Percentiles rank a stretch among this genome's conserved stretches.
Evolutionary conservation across 2,888 invertebrate species (phyloP).

Genomic region (Sesia apiformis): DNA sequence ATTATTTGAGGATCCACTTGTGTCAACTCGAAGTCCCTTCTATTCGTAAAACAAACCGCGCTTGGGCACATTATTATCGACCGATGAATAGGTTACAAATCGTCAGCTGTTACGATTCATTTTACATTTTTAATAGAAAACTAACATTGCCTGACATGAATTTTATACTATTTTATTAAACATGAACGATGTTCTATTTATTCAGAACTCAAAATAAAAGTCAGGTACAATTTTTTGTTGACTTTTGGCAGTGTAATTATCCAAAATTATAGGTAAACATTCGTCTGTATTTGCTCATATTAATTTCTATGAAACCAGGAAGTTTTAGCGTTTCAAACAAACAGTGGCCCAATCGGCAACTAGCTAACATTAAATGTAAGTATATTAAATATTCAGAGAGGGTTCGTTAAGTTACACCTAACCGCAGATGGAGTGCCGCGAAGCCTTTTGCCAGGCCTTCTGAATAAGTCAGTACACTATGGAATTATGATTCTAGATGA

Average conservation of each 20-base stretch:
- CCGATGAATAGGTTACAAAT: too few relatives aligned
- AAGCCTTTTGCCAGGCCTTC: constrained; percentile 39
- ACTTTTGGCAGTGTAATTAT: too few relatives aligned
- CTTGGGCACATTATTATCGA: too few relatives aligned
- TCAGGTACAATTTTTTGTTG: too few relatives aligned
- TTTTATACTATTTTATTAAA: too few relatives aligned
- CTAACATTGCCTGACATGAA: too few relatives aligned
- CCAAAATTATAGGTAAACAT: background rate
- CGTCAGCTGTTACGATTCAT: too few relatives aligned
- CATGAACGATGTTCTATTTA: too few relatives aligned
- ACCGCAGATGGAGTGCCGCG: constrained; percentile 58
- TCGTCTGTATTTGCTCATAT: background rate
- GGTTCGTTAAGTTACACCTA: constrained; percentile 70
- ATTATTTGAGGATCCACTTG: background rate
- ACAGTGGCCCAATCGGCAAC: constrained; percentile 44
- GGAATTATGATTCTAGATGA: constrained; percentile 20
- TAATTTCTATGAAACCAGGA: constrained; percentile 5
- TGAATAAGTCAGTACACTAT: constrained; percentile 58
- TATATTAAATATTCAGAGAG: constrained; percentile 67
- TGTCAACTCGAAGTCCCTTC: background rate
- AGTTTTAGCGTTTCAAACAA: constrained; percentile 40
- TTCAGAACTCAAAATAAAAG: too few relatives aligned
- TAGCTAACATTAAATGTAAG: constrained; percentile 66
- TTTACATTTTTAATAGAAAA: too few relatives aligned
- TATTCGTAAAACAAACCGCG: too few relatives aligned